These are phyloP conservation scores for Gonatopus flavifemur DNA, from an alignment of 1,140 invertebrate species.

Conservation along the genomic window DNA sequence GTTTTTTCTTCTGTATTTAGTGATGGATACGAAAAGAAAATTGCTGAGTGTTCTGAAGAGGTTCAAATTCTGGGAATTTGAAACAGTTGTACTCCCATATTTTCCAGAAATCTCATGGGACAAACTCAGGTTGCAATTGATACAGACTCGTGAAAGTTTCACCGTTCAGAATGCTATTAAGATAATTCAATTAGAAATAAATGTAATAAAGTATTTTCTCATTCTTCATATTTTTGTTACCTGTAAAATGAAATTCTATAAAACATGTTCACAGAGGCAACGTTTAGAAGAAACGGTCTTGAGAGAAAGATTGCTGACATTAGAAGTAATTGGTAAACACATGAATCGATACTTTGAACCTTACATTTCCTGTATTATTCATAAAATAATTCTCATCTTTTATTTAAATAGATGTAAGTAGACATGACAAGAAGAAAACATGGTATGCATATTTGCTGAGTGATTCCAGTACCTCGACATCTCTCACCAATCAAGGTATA, in stretches of 20 bases:
- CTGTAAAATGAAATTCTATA: slow-evolving; percentile 23
- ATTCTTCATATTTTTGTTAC: background rate
- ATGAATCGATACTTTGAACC: too few relatives aligned
- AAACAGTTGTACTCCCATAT: slow-evolving; percentile 31
- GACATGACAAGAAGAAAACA: slow-evolving; percentile 34
- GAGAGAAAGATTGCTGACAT: slow-evolving; percentile 22
- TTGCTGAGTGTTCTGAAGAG: slow-evolving; percentile 31
- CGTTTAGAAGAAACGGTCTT: slow-evolving; percentile 20
- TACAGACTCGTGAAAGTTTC: slow-evolving; percentile 35
- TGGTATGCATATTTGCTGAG: slow-evolving; percentile 41
- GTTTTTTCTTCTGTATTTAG: background rate
- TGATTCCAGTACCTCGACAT: background rate
- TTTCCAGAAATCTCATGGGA: slow-evolving; percentile 45
- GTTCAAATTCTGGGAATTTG: slow-evolving; percentile 47
- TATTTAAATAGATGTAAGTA: slow-evolving; percentile 47
- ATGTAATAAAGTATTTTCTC: slow-evolving; percentile 29
- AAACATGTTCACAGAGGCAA: too few relatives aligned
- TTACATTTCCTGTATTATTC: too few relatives aligned
- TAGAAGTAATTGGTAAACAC: slow-evolving; percentile 43
- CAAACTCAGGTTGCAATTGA: slow-evolving; percentile 26
- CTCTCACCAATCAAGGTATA: slow-evolving; percentile 17
- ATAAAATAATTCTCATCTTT: too few relatives aligned
- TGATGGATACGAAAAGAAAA: background rate
- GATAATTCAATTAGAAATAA: slow-evolving; percentile 27
- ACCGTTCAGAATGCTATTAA: slow-evolving; percentile 20